These are phyloP conservation scores for Myotis findleyi DNA, from an alignment of 2,797 vertebrate species.

Conservation along the genomic window DNA sequence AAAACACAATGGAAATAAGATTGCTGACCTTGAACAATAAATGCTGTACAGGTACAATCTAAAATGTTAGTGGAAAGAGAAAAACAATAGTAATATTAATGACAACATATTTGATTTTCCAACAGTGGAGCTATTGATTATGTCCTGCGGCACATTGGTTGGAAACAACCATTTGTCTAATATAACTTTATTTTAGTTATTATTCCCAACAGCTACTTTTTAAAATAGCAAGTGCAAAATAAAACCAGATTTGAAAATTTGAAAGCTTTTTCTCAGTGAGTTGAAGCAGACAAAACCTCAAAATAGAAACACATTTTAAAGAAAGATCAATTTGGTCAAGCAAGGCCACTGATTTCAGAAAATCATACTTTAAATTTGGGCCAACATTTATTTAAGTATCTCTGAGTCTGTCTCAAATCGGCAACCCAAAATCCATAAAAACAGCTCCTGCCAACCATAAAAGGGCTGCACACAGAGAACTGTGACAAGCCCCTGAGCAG, in stretches of 20 bases:
- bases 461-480: constrained; percentile 41
- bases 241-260: constrained; percentile 71
- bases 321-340: constrained; percentile 47
- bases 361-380: constrained; percentile 37
- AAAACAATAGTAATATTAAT: constrained; percentile 80
- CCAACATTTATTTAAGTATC: constrained; percentile 57
- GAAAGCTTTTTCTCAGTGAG: background rate
- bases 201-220: constrained; percentile 80
- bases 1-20: constrained; percentile 62
- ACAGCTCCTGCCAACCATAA: constrained; percentile 5
- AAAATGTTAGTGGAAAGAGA: constrained; percentile 71
- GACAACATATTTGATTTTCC: constrained; percentile 79
- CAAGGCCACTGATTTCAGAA: constrained; percentile 60
- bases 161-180: constrained; percentile 79
- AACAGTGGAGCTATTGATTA: constrained; percentile 77
- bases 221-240: constrained; percentile 75
- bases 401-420: constrained; percentile 39
- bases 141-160: constrained; percentile 67
- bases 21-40: constrained; percentile 65
- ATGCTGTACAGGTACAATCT: constrained; percentile 63
- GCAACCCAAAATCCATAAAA: constrained; percentile 37
- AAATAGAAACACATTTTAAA: constrained; percentile 51
- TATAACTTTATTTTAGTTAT: constrained; percentile 81
- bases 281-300: constrained; percentile 24
- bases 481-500: constrained; percentile 32